Evolutionary conservation across 2,113 vertebrate genomes (phyloP).

Genomic region (Tetraodon nigroviridis): DNA sequence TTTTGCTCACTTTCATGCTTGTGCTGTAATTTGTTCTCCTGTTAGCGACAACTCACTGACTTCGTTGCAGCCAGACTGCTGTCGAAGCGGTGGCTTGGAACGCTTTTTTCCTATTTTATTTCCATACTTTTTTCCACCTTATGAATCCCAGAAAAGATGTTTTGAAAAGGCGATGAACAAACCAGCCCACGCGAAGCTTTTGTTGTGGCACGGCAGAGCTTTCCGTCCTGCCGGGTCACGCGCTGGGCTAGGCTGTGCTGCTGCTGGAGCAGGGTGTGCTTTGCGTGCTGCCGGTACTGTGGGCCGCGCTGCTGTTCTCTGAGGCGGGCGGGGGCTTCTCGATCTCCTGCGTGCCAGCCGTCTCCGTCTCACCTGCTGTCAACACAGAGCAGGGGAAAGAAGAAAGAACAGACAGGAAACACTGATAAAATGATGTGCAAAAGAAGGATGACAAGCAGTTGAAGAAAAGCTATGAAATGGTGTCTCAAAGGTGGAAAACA

Average conservation of each 20-base stretch:
- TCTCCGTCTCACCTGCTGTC: conserved; percentile 75
- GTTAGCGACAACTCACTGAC: conserved; percentile 21
- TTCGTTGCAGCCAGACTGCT: conserved; percentile 19
- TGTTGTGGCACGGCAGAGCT: conserved; percentile 8
- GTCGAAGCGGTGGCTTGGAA: conserved; percentile 1
- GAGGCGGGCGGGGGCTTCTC: conserved; percentile 81
- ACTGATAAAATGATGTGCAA: conserved; percentile 6
- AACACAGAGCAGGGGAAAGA: conserved; percentile 8
- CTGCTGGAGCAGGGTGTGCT: conserved; percentile 96
- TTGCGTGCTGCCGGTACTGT: conserved; percentile 93
- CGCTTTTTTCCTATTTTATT: neutral
- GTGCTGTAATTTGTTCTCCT: conserved; percentile 20
- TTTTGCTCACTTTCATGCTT: conserved; percentile 19
- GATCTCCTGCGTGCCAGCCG: conserved; percentile 76
- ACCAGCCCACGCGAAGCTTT: conserved; percentile 36
- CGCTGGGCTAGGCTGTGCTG: conserved; percentile 80
- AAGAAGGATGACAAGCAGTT: conserved; percentile 4
- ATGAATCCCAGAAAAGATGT: conserved; percentile 42
- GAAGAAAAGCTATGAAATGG: neutral
- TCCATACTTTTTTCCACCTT: conserved; percentile 38
- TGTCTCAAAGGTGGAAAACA: conserved; percentile 12
- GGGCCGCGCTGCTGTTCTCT: conserved; percentile 91
- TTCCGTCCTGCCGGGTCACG: neutral
- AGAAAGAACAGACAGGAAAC: conserved; percentile 5
- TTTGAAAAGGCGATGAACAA: conserved; percentile 32